Base-by-base conservation (phyloP, 53 echinoderm and acorn worm species). In the Stichopus horrens region DNA sequence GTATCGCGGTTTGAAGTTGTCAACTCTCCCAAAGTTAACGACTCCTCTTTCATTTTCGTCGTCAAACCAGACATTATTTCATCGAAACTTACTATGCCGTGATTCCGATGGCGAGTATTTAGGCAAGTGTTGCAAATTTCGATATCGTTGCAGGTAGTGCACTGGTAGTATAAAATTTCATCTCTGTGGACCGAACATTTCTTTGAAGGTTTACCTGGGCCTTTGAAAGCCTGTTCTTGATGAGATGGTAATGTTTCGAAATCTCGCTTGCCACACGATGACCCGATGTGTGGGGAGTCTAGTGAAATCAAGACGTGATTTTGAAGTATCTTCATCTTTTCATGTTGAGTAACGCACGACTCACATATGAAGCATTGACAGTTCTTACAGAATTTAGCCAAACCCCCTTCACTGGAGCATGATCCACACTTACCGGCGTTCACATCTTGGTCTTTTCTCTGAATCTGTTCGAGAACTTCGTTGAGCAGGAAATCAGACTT, bases 311-410 rank as follows among this genome's bases (percentile, higher is more conserved):
- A 74, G 19, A 55, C 8, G 37, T 87, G 87, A 74, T 13, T 74
- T 52, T 87, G 87, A 53, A 87, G 87, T 4, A 75, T 54, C 18
- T 37, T 87, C 87, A 87, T 87, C 58, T 87, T 74, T 53, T 21
- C 75, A 23, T 87, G 87, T 5, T 87, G 74, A 0, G 8, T 54
- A 56, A 57, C 74, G 55, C 87, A 87, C 8, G 19, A 13, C 7
- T 16, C 54, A 87, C 87, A 87, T 8, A 87, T 74, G 19, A 75
- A 74, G 55, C 74, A 74, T 23, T 56, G 87, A 55, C 87, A 87
- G 4, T 37, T 55, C 56, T 74, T 87, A 16, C 87, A 87, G 73
- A 87, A 87, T 53, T 74, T 74, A 53, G 2, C 4, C 9, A 87
- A 9, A 20, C 56, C 58, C 10, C 87, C 87, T n/a, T 6, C 56